Conservation (phyloP, 1,140 invertebrate genomes). For the Trichonephila clavipes region DNA sequence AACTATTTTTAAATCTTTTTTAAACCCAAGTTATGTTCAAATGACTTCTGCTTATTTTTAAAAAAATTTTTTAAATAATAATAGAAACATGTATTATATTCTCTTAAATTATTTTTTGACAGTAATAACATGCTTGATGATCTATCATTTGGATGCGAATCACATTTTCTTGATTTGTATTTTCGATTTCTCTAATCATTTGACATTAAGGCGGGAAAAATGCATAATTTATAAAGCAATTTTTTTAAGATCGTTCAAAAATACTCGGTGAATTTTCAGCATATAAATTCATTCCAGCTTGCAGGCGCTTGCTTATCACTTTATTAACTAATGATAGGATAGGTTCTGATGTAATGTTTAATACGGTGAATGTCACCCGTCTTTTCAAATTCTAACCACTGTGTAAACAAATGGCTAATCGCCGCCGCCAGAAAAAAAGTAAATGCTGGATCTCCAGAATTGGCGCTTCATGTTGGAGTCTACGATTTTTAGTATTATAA, state of each 20-base stretch:
- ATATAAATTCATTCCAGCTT: not conserved
- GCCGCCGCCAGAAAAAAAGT: too few species aligned
- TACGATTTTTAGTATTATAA: too few species aligned
- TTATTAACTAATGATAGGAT: slow-evolving; percentile 24
- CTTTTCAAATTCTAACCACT: not conserved
- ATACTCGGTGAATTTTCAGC: not conserved
- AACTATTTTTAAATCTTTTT: not conserved
- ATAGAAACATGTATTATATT: not conserved
- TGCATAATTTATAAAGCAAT: not conserved
- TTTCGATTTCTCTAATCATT: not conserved
- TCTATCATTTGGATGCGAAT: not conserved
- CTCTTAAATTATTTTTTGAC: not conserved
- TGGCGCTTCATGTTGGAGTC: not conserved
- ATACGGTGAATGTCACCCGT: not conserved
- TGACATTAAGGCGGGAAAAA: not conserved
- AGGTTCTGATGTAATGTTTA: not conserved
- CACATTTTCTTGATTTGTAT: not conserved
- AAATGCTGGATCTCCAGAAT: not conserved
- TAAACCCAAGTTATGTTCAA: not conserved
- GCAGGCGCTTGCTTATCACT: slow-evolving; percentile 6
- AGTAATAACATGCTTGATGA: not conserved
- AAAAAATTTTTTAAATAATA: not conserved
- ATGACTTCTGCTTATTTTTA: not conserved
- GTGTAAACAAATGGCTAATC: not conserved
- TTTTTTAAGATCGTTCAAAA: not conserved